phyloP scores from a whole-genome alignment of 2,797 vertebrate genomes.

The Amazona ochrocephala region DNA sequence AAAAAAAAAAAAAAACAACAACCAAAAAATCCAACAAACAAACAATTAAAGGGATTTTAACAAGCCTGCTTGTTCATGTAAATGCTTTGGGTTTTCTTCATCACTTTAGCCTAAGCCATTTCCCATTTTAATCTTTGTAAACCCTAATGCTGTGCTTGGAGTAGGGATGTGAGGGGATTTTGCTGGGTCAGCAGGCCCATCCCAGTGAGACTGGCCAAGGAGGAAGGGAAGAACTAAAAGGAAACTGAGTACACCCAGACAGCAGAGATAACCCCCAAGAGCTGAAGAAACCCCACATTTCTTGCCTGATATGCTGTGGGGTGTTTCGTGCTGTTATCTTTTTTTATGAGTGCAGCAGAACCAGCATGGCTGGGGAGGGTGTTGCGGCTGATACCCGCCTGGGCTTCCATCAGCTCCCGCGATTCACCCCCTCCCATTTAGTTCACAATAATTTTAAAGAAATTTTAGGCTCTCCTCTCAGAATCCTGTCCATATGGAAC shows the following conservation, averaged over 20 bases:
- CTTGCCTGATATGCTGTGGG: not conserved
- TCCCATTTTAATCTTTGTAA: not conserved
- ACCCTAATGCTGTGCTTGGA: rapidly evolving
- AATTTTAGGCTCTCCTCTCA: not conserved
- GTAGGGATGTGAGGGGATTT: not conserved
- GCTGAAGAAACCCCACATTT: not conserved
- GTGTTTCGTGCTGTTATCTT: not conserved
- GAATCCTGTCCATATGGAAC: not conserved
- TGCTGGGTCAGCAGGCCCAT: not conserved
- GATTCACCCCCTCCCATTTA: not conserved
- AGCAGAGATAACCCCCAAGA: not conserved
- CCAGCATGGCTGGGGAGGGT: not conserved
- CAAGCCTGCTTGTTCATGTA: not conserved
- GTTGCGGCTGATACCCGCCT: rapidly evolving
- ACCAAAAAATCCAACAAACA: not conserved
- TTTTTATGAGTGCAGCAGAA: not conserved
- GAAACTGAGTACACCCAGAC: not conserved
- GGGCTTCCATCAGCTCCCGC: not conserved
- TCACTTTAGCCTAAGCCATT: not conserved
- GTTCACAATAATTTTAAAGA: not conserved
- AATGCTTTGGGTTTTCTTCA: not conserved
- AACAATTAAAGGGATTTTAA: not conserved
- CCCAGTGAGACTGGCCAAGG: not conserved
- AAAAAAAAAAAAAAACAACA: too few species aligned
- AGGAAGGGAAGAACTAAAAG: slow-evolving; percentile 22